These are phyloP conservation scores for Bradysia coprophila DNA, from an alignment of 1,140 invertebrate genomes.

Conservation along the genomic window DNA sequence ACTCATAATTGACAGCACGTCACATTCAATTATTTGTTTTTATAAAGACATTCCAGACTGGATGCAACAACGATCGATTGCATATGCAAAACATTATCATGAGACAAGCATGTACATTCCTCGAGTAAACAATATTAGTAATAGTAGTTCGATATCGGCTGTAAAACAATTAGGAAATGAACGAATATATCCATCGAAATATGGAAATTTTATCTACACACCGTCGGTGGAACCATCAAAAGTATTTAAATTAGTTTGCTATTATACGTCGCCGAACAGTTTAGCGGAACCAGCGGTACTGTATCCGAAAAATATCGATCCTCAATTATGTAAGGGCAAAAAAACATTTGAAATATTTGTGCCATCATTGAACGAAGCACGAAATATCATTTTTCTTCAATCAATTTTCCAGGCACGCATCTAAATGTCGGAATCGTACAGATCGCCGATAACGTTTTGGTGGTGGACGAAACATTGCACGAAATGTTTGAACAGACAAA, in stretches of 20 bases:
- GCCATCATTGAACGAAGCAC: too few relatives aligned
- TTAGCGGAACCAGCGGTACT: constrained; percentile 10
- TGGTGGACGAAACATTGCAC: constrained; percentile 22
- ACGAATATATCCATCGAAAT: neutral
- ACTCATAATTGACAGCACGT: neutral
- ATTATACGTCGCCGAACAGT: constrained; percentile 34
- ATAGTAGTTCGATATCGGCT: neutral
- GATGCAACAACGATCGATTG: constrained; percentile 4
- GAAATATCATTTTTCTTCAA: too few relatives aligned
- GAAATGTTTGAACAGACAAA: constrained; percentile 31
- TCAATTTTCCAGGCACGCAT: constrained; percentile 63
- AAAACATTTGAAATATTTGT: too few relatives aligned
- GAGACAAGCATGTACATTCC: constrained; percentile 2
- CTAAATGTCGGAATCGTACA: constrained; percentile 56
- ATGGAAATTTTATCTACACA: neutral
- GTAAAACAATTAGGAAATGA: neutral
- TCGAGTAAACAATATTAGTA: constrained; percentile 1
- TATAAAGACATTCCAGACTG: constrained; percentile 3
- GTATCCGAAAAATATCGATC: constrained; percentile 29
- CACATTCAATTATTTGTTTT: too few relatives aligned
- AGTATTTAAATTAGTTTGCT: constrained; percentile 38
- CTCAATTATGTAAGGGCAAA: too few relatives aligned
- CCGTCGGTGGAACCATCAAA: constrained; percentile 6
- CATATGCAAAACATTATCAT: constrained; percentile 4
- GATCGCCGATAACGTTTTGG: constrained; percentile 40